phyloP scores from a whole-genome alignment of 1,140 invertebrate genomes.

The Hycleus cichorii region DNA sequence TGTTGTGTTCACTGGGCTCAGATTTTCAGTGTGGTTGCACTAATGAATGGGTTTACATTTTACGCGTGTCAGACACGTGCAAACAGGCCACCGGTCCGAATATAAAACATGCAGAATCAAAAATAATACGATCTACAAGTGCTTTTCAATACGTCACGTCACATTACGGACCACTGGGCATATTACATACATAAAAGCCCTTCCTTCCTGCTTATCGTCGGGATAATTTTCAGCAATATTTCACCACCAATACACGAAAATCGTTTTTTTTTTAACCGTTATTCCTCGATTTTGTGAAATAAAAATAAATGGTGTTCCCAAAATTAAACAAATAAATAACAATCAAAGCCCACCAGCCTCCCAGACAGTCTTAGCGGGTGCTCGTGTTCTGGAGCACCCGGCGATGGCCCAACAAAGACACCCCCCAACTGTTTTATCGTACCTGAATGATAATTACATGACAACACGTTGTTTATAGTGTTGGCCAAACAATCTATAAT shows the following conservation, averaged over 20 bases:
- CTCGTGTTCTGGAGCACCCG: constrained; percentile 33
- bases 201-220: constrained; percentile 6
- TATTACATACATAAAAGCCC: constrained; percentile 3
- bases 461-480: constrained; percentile 33
- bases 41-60: constrained; percentile 41
- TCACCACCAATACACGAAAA: too few relatives aligned
- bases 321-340: constrained; percentile 24
- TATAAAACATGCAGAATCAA: constrained; percentile 34
- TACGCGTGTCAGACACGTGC: constrained; percentile 38
- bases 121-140: constrained; percentile 38
- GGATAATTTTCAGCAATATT: background rate
- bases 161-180: constrained; percentile 17
- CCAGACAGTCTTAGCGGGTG: constrained; percentile 24
- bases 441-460: constrained; percentile 34
- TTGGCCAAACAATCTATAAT: background rate
- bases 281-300: too few relatives aligned
- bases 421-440: constrained; percentile 36
- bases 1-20: constrained; percentile 3
- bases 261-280: too few relatives aligned
- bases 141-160: constrained; percentile 22
- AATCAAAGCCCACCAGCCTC: constrained; percentile 22
- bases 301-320: background rate
- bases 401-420: constrained; percentile 25
- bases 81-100: constrained; percentile 25
- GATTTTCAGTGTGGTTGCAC: constrained; percentile 40